Evolutionary conservation across 2,888 invertebrate genomes (phyloP), one percentile per base, ranked within the genome.

Genomic region (Venusia cambrica): DNA sequence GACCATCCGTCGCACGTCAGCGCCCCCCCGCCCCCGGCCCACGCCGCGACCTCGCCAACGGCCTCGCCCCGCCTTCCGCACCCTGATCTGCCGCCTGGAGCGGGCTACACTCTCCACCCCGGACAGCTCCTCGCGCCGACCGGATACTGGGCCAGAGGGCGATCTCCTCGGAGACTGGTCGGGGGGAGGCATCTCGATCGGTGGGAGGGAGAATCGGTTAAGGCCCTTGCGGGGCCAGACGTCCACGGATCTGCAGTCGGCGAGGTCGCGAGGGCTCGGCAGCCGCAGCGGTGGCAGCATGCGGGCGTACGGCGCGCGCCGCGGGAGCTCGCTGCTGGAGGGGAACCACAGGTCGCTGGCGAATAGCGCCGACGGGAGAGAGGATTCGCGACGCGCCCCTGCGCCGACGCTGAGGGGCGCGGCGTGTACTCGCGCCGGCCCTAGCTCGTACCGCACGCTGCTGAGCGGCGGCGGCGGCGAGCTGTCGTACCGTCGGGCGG

Each of bases 241-340:
- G 18, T 73, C 73, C 11, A 71, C 71, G 4, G 61, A 55, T 28
- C 57, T 61, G 33, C 58, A 39, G 12, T 40, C 52, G 9, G 59
- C 43, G 11, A 49, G 45, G 40, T 62, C 61, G 20, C 54, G 60
- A 2, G 71, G 64, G 13, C 60, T 58, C 2, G 80, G 80, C 38
- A 78, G 45, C 11, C 54, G 67, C 24, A 84, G 57, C 21, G 83
- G 85, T 1, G 85, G 85, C 25, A 85, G 56, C 14, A 67, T 68
- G 27, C 64, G 62, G 34, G 63, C 55, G 51, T 68, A 70, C 0
- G 73, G 76, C 3, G 56, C 18, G 53, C 43, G 58, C 7, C 72
- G 65, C 21, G 58, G 49, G 8, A 10, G 14, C n/a, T 30, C 45
- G 11, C 68, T 60, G 40, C 62, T 54, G 5, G 78, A 65, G 26